Percentiles rank a stretch among this genome's conserved stretches.
Conservation (phyloP, 2,797 vertebrate species). For the Octomys mimax region DNA sequence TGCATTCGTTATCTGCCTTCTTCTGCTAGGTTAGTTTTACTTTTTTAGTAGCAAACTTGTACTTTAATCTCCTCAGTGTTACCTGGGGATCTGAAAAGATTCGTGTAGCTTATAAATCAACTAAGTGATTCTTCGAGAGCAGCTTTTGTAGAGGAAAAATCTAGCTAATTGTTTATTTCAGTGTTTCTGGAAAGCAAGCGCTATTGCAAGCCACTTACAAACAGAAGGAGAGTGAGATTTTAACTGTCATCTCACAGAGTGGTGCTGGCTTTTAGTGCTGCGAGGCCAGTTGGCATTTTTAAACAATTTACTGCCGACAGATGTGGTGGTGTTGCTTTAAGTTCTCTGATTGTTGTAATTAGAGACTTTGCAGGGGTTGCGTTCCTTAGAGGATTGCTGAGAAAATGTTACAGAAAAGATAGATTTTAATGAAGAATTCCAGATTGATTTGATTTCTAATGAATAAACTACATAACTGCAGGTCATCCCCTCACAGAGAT, state of each 20-base stretch:
- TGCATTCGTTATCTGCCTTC: neutral
- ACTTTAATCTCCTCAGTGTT: neutral
- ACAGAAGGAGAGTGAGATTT: neutral
- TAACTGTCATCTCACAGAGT: neutral
- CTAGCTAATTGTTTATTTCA: slow-evolving; percentile 50
- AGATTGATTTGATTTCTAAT: neutral
- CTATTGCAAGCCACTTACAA: neutral
- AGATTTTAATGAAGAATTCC: slow-evolving; percentile 5
- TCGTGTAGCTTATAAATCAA: neutral
- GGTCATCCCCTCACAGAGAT: neutral
- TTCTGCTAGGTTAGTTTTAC: neutral
- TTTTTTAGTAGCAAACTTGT: neutral
- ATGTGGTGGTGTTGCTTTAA: neutral
- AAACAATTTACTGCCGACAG: neutral
- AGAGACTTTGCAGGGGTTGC: neutral
- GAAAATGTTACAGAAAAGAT: neutral
- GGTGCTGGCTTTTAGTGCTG: neutral
- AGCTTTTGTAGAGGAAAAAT: neutral
- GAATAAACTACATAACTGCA: neutral
- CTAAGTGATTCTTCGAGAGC: slow-evolving; percentile 45
- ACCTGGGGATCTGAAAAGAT: slow-evolving; percentile 19
- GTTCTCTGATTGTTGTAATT: neutral
- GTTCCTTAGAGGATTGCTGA: slow-evolving; percentile 11
- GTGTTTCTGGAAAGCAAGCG: slow-evolving; percentile 30
- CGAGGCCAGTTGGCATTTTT: neutral